These are phyloP conservation scores for Geococcyx californianus DNA, from an alignment of 2,113 vertebrate species.

Conservation along the genomic window DNA sequence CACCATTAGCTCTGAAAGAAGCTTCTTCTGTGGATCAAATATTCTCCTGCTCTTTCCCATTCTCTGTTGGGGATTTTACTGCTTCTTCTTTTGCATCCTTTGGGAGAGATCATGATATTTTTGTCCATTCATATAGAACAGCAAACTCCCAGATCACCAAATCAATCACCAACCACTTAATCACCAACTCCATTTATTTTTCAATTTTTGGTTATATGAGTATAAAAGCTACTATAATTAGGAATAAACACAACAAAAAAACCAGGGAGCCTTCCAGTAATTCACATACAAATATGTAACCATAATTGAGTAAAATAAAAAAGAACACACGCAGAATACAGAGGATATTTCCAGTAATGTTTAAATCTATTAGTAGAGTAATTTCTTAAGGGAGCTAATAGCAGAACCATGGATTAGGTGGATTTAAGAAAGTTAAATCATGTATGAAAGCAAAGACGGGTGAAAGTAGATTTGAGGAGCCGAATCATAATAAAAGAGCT, in stretches of 20 bases:
- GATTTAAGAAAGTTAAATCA: background rate
- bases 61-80: background rate
- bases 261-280: background rate
- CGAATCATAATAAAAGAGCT: background rate
- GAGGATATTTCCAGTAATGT: background rate
- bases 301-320: background rate
- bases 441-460: background rate
- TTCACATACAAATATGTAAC: background rate
- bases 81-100: background rate
- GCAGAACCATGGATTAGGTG: background rate
- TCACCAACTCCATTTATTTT: background rate
- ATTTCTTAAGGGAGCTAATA: background rate
- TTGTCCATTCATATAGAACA: background rate
- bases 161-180: background rate
- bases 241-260: background rate
- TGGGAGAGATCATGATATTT: background rate
- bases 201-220: background rate
- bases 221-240: background rate
- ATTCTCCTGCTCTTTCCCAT: background rate
- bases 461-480: background rate
- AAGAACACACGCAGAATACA: background rate
- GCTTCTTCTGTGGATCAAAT: background rate
- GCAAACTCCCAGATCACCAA: background rate
- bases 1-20: background rate
- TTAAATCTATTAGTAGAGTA: background rate